Evolutionary conservation across 2,888 invertebrate genomes (phyloP), one percentile per base, ranked within the genome.

Genomic region (Chloroclystis v-ata): DNA sequence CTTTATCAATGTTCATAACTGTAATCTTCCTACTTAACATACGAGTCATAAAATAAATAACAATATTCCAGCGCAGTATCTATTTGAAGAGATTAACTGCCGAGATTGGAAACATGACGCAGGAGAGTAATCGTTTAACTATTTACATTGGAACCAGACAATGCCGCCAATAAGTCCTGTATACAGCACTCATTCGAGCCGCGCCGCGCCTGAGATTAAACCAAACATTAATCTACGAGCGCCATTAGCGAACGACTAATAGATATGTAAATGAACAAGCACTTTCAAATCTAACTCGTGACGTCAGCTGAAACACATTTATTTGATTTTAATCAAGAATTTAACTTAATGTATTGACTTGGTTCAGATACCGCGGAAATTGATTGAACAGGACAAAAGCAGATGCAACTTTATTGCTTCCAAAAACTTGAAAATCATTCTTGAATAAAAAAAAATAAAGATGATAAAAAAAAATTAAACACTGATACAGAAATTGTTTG

Each of bases 241-340:
- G 38, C 53, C 56, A 56, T 55, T 58, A 58, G 53, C 8, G 41
- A 49, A 57, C 47, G 43, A 53, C 56, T 53, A 55, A 56, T 55
- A 61, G 63, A 65, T 67, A 67, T 67, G 63, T 63, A 67, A 65
- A 67, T 67, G 56, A 45, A 56, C 59, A 49, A 57, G 49, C 56
- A 59, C 56, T 60, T 65, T 47, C 51, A 52, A 63, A 59, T 49
- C 61, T 42, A 44, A 53, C 37, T 42, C 46, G 42, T 53, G 52
- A 56, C 49, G 51, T 52, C 37, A 49, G 25, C 43, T 7, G 20
- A 14, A 20, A 54, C 32, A 47, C 41, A 53, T 58, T 49, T 41
- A 47, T 46, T 49, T 42, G 45, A 45, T 40, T 46, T 37, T 45
- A 37, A 24, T 7, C 33, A 12, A 20, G 16, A 20, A 46, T 29